phyloP scores from a whole-genome alignment of 37 sponge, comb jelly and placozoan genomes.

The Spongia lamella region DNA sequence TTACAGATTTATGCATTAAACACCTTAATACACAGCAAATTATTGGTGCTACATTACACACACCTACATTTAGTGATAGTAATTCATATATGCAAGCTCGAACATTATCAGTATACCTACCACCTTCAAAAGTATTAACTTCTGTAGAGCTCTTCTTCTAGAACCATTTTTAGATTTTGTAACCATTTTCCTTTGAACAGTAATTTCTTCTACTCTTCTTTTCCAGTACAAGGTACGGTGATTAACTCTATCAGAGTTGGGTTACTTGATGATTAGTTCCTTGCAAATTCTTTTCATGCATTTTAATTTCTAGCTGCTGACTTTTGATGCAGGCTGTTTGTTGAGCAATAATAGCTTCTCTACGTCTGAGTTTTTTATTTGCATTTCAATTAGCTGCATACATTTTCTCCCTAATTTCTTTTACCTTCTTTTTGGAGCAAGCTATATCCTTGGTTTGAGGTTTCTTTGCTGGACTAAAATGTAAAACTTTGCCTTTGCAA shows the following conservation, averaged over 20 bases:
- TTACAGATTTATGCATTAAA: too few species aligned
- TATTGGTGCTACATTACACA: too few species aligned
- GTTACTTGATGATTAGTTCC: background rate
- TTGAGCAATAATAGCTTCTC: slow-evolving; percentile 10
- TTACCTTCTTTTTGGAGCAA: background rate
- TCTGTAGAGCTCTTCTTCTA: too few species aligned
- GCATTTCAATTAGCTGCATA: slow-evolving; percentile 18
- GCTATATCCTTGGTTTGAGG: background rate
- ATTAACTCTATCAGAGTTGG: background rate
- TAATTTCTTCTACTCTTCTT: too few species aligned
- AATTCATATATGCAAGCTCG: too few species aligned
- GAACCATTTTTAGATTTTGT: too few species aligned
- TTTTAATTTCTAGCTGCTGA: background rate
- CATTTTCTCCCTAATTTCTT: slow-evolving; percentile 8
- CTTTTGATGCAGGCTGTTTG: background rate
- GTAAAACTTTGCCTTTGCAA: slow-evolving; percentile 2
- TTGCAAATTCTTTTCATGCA: background rate
- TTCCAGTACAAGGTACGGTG: too few species aligned
- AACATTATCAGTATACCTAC: too few species aligned
- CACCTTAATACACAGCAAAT: too few species aligned
- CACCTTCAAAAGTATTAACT: too few species aligned
- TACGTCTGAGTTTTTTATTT: slow-evolving; percentile 13
- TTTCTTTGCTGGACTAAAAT: slow-evolving; percentile 21
- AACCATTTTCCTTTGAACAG: too few species aligned
- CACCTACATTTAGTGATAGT: too few species aligned